A percentile compares a stretch with the other conserved stretches of the same genome.
Evolutionary conservation across 2,113 vertebrate species (phyloP).

Genomic region (Cyanoramphus novaezelandiae): DNA sequence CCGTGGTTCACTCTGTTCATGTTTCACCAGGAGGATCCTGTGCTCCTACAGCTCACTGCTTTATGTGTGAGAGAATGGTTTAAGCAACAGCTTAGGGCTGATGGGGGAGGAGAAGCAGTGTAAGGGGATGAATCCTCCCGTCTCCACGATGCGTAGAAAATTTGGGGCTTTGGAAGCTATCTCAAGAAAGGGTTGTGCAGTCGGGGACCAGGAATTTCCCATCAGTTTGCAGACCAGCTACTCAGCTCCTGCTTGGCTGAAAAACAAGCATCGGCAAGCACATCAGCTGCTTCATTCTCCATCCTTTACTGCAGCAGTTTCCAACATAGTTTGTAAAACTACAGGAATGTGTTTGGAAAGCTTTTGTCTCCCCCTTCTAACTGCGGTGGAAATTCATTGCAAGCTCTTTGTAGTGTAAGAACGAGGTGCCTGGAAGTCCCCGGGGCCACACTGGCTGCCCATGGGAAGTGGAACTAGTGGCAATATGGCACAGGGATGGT

Average conservation of each 20-base stretch:
- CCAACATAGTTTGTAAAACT: neutral
- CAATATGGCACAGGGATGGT: rapidly evolving
- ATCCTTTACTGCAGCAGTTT: neutral
- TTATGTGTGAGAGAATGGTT: neutral
- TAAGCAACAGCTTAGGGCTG: neutral
- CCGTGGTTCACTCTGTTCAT: neutral
- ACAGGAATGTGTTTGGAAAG: neutral
- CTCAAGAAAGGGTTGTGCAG: neutral
- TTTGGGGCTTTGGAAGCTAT: neutral
- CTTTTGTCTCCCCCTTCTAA: neutral
- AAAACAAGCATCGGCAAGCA: neutral
- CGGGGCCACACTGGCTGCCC: neutral
- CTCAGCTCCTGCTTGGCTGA: neutral
- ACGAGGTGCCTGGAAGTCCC: no score
- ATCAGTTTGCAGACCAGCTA: neutral
- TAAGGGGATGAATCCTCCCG: neutral
- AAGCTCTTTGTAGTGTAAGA: neutral
- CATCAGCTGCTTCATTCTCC: neutral
- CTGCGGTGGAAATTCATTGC: neutral
- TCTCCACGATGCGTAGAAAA: neutral
- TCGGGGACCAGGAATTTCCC: neutral
- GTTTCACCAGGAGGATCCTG: neutral
- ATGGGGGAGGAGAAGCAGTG: neutral
- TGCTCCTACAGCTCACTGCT: neutral
- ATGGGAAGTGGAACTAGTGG: rapidly evolving